These are phyloP conservation scores for Trichogramma dendrolimi DNA, from an alignment of 2,888 invertebrate species.

Conservation along the genomic window DNA sequence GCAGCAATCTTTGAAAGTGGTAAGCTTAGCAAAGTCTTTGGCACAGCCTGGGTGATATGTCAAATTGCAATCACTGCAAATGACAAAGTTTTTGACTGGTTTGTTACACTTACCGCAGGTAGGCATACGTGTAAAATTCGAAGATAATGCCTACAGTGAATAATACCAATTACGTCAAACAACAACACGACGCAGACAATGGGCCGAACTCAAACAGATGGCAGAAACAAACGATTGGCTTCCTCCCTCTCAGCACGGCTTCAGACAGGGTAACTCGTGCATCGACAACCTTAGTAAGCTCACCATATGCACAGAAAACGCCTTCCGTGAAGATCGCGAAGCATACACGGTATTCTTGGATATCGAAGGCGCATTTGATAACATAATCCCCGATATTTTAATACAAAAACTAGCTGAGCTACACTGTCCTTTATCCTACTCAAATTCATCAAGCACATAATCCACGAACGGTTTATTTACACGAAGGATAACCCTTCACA, in stretches of 20 bases:
- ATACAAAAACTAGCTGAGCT: neutral
- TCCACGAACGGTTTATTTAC: neutral
- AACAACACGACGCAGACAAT: too few relatives aligned
- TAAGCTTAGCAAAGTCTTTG: too few relatives aligned
- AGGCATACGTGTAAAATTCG: too few relatives aligned
- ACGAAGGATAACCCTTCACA: neutral
- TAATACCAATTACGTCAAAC: too few relatives aligned
- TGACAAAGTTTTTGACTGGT: too few relatives aligned
- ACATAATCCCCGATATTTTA: neutral
- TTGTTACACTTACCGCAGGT: too few relatives aligned
- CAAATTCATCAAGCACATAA: conserved; percentile 2
- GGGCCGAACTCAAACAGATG: too few relatives aligned
- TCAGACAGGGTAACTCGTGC: conserved; percentile 5
- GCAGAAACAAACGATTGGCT: conserved; percentile 3
- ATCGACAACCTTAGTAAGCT: neutral
- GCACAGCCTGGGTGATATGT: too few relatives aligned
- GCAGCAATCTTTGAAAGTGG: too few relatives aligned
- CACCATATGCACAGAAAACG: neutral
- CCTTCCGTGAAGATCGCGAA: neutral
- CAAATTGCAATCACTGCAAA: too few relatives aligned
- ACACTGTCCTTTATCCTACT: neutral
- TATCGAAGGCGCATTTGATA: neutral
- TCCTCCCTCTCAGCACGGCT: neutral
- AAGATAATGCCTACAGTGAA: too few relatives aligned
- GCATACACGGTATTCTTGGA: neutral